These are phyloP conservation scores for Sander vitreus DNA, from an alignment of 2,113 vertebrate genomes.

Conservation along the genomic window DNA sequence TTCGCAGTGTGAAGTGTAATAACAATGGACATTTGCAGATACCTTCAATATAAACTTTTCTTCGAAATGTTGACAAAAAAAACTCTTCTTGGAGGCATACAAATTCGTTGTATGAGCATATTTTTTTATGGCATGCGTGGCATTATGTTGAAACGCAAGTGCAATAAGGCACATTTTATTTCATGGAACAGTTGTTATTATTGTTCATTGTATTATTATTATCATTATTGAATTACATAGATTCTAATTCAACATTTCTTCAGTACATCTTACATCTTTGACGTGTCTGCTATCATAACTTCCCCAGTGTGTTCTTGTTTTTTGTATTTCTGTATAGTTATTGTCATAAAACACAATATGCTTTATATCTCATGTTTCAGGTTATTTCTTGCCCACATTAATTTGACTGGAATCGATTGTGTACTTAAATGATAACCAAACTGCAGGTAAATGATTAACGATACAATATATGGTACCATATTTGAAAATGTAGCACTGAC, in stretches of 20 bases:
- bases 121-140: too few species aligned
- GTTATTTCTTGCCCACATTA: rapidly evolving
- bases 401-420: neutral
- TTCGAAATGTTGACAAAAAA: neutral
- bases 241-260: neutral
- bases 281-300: neutral
- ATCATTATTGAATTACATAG: neutral
- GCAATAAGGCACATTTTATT: too few species aligned
- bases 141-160: too few species aligned
- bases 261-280: neutral
- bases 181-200: neutral
- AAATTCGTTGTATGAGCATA: too few species aligned
- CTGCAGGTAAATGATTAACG: neutral
- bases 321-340: neutral
- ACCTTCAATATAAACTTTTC: neutral
- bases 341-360: neutral
- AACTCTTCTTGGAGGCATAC: neutral
- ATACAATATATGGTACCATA: neutral
- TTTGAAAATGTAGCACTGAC: neutral
- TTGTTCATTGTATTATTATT: neutral
- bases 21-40: neutral
- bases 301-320: neutral
- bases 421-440: neutral
- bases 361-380: neutral
- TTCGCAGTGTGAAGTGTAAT: neutral